Evolutionary conservation across 2,797 vertebrate species (phyloP).

Genomic region (Decapterus maruadsi): DNA sequence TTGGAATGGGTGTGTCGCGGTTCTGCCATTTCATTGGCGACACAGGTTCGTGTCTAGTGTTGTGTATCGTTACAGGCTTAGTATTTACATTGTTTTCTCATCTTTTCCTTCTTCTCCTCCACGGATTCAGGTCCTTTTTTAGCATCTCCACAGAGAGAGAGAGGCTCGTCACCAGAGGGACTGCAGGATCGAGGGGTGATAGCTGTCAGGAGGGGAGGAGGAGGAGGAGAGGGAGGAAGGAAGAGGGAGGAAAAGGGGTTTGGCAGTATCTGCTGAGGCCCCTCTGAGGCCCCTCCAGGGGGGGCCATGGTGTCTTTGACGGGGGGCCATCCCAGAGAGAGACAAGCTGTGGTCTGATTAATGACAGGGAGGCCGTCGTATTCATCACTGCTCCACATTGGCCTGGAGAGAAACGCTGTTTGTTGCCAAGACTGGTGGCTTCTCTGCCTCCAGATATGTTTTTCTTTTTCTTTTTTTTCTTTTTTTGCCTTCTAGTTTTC

Average conservation of each 20-base stretch:
- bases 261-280: conserved; percentile 20
- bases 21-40: too few relatives aligned
- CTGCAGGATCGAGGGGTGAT: conserved; percentile 33
- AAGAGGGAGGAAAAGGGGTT: not conserved
- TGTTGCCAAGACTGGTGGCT: conserved; percentile 53
- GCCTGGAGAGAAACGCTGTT: conserved; percentile 52
- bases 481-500: conserved; percentile 30
- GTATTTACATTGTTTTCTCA: not conserved
- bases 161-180: conserved; percentile 37
- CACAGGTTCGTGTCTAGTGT: too few relatives aligned
- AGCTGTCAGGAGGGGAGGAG: conserved; percentile 38
- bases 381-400: conserved; percentile 78
- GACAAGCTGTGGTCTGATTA: conserved; percentile 75
- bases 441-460: conserved; percentile 40
- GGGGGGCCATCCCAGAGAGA: conserved; percentile 51
- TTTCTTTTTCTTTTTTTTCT: not conserved
- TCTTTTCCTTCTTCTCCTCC: conserved; percentile 6
- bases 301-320: conserved; percentile 31
- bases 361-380: conserved; percentile 72
- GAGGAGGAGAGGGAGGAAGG: not conserved
- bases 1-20: too few relatives aligned
- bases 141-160: conserved; percentile 34
- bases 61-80: too few relatives aligned
- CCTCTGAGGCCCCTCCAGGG: conserved; percentile 43
- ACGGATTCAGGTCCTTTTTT: conserved; percentile 33